Base-by-base conservation (phyloP, 2,797 vertebrate genomes). In the Spheniscus humboldti region DNA sequence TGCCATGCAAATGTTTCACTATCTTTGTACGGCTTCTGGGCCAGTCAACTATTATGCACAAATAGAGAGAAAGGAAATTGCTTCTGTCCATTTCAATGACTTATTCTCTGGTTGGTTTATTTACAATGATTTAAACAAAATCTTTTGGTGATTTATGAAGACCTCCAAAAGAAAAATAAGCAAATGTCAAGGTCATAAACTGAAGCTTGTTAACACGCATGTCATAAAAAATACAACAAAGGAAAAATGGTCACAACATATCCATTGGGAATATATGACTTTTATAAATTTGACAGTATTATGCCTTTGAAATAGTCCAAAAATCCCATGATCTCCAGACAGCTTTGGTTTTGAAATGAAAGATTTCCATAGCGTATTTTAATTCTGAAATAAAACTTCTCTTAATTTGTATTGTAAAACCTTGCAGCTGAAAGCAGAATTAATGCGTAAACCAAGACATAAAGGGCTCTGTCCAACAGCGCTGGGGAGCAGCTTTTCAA, bases 141-240 rank as follows among this genome's bases (percentile, higher is more conserved):
- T 59, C 55, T 88, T 82, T 13, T 1, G 0, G 15, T 85, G 74
- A 88, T 85, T 94, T 93, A 94, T 90, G 45, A 93, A 95, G 79
- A 92, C 82, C 79, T 97, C 82, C 76, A 43, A 76, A 91, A 94
- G 93, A 80, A 94, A 93, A 96, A 76, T 57, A 97, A 90, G 88
- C 35, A 91, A 96, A 97, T 94, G 92, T 96, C 92, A 97, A 96
- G 90, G 96, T 94, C 91, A 68, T 96, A 96, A 96, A 94, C 37
- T 60, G 87, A 69, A 74, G 62, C 73, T 87, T 94, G 91, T 94
- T 96, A 96, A 95, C 92, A 94, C 6, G 2, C 11, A 7, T 24
- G 35, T 72, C 88, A 86, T 83, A 77, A 92, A 67, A 97, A 84
- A 53, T 63, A 43, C 59, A 94, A 24, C 69, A 81, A 45, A 73